These are phyloP conservation scores for Platichthys stellatus DNA, from an alignment of 2,113 vertebrate genomes.

Conservation along the genomic window DNA sequence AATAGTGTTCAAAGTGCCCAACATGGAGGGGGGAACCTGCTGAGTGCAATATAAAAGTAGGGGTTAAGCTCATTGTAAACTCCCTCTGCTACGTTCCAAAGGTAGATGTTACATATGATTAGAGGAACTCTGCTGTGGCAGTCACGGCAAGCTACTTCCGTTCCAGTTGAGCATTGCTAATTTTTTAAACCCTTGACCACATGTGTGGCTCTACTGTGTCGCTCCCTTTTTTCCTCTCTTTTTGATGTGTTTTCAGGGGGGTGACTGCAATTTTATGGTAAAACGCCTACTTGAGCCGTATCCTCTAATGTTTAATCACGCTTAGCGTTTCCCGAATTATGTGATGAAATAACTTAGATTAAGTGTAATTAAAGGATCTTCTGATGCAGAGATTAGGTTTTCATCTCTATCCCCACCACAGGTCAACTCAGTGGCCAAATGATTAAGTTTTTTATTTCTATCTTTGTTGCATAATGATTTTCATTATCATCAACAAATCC, in stretches of 20 bases:
- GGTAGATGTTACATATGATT: conserved; percentile 84
- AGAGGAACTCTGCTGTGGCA: conserved; percentile 81
- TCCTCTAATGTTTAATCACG: conserved; percentile 77
- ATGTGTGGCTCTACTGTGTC: conserved; percentile 71
- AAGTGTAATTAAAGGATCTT: not conserved
- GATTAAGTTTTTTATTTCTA: not conserved
- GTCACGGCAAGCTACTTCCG: conserved; percentile 84
- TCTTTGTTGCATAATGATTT: not conserved
- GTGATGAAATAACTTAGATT: conserved; percentile 28
- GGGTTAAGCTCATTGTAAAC: conserved; percentile 90
- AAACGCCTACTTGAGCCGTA: conserved; percentile 71
- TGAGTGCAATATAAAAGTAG: conserved; percentile 86
- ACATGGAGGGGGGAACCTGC: conserved; percentile 85
- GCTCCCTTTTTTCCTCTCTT: conserved; percentile 62
- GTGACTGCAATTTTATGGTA: conserved; percentile 74
- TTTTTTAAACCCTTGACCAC: conserved; percentile 82
- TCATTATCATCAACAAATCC: not conserved
- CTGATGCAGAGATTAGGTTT: not conserved
- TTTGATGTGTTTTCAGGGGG: conserved; percentile 66
- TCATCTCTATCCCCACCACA: not conserved
- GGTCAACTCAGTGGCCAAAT: not conserved
- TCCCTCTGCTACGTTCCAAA: conserved; percentile 82
- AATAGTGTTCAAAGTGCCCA: conserved; percentile 86
- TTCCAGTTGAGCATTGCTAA: conserved; percentile 86
- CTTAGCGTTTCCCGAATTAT: conserved; percentile 39